Evolutionary conservation across 2,113 vertebrate genomes (phyloP).

Genomic region (Pomatorhinus ruficollis): DNA sequence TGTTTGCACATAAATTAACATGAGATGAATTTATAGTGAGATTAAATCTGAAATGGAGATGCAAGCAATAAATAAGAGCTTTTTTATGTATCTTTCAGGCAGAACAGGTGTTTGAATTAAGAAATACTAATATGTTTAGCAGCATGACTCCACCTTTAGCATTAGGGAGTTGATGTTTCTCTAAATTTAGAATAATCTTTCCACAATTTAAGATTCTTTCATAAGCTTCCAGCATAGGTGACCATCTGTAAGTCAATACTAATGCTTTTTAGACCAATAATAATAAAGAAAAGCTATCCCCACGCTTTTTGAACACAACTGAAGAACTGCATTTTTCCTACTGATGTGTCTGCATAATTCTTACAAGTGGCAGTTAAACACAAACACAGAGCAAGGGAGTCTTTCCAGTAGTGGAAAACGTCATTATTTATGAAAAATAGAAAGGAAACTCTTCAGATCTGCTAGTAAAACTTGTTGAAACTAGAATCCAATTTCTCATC

Average conservation of each 20-base stretch:
- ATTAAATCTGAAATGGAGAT: slow-evolving; percentile 83
- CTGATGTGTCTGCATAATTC: slow-evolving; percentile 10
- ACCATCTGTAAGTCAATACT: slow-evolving; percentile 79
- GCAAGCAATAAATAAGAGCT: slow-evolving; percentile 80
- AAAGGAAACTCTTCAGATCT: neutral
- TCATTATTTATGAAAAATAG: neutral
- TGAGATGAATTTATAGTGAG: slow-evolving; percentile 86
- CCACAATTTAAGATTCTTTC: slow-evolving; percentile 74
- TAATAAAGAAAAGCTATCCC: slow-evolving; percentile 33
- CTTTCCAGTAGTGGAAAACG: neutral
- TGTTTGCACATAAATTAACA: slow-evolving; percentile 88
- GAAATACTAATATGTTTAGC: slow-evolving; percentile 85
- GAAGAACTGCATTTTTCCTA: slow-evolving; percentile 11
- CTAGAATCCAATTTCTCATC: neutral
- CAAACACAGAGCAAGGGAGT: neutral
- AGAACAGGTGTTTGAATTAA: slow-evolving; percentile 86
- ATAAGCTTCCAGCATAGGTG: slow-evolving; percentile 80
- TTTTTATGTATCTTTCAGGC: slow-evolving; percentile 75
- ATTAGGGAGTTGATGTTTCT: slow-evolving; percentile 78
- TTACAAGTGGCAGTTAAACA: slow-evolving; percentile 14
- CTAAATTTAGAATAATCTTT: slow-evolving; percentile 80
- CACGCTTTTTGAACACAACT: neutral
- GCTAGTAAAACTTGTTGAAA: neutral
- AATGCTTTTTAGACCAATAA: slow-evolving; percentile 64
- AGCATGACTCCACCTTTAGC: slow-evolving; percentile 82